Conservation (phyloP, 2,888 invertebrate genomes). For the Isoperla grammatica region DNA sequence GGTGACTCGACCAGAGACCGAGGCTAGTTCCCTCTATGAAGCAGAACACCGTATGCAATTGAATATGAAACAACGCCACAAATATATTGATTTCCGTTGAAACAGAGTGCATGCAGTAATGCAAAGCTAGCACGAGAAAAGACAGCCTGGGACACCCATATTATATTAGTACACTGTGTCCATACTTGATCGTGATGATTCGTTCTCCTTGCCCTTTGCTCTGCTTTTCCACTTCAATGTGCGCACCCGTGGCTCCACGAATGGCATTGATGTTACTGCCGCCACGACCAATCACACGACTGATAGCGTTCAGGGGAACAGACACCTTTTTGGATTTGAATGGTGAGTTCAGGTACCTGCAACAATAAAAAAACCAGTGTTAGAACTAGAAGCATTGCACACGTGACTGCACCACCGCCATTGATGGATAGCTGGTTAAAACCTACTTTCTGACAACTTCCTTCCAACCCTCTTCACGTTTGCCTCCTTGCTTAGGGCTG, state of each 20-base stretch:
- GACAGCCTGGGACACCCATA: too few species aligned
- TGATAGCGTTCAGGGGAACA: conserved; percentile 91
- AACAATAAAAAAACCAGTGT: neutral
- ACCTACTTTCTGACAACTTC: conserved; percentile 83
- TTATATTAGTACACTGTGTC: too few species aligned
- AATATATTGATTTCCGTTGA: too few species aligned
- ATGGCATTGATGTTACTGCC: conserved; percentile 98
- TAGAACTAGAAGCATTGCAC: neutral
- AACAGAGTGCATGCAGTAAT: too few species aligned
- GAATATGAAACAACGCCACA: too few species aligned
- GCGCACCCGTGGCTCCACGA: conserved; percentile 91
- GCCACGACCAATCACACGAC: conserved; percentile 94
- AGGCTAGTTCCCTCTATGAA: too few species aligned
- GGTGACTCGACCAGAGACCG: too few species aligned
- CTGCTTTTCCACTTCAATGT: conserved; percentile 98
- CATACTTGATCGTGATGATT: conserved; percentile 88
- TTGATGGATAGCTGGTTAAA: neutral
- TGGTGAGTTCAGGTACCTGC: conserved; percentile 45
- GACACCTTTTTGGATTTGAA: conserved; percentile 83
- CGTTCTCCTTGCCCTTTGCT: conserved; percentile 90
- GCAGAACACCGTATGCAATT: too few species aligned
- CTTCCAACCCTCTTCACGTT: conserved; percentile 93
- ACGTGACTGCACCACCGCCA: too few species aligned
- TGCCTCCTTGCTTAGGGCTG: conserved; percentile 60
- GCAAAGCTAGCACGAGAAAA: too few species aligned